Evolutionary conservation across 1,140 invertebrate genomes (phyloP).

Genomic region (Phocides pigmalion): DNA sequence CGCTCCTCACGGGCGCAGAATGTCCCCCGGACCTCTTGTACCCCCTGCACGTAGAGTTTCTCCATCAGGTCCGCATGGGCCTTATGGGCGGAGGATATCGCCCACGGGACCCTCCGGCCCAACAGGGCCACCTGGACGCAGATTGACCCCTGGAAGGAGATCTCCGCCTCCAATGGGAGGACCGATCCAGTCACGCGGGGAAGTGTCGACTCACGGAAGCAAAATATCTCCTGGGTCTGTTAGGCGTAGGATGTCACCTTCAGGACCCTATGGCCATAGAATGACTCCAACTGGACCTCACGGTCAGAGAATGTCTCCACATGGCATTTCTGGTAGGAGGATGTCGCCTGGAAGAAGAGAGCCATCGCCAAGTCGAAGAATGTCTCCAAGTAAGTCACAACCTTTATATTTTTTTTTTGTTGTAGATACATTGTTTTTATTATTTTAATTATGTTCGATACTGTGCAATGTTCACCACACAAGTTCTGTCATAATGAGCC

Average conservation of each 20-base stretch:
- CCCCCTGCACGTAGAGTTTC: constrained; percentile 11
- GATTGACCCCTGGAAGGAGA: constrained; percentile 11
- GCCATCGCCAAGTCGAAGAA: constrained; percentile 10
- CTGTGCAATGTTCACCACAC: too few relatives aligned
- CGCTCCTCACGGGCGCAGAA: background rate
- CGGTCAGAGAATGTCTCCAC: constrained; percentile 20
- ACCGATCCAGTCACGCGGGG: constrained; percentile 4
- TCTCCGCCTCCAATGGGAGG: constrained; percentile 13
- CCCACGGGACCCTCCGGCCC: background rate
- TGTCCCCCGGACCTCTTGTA: constrained; percentile 1
- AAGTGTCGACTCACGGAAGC: constrained; percentile 16
- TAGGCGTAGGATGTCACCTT: constrained; percentile 10
- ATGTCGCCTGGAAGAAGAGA: constrained; percentile 31
- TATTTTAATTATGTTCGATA: too few relatives aligned
- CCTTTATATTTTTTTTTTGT: too few relatives aligned
- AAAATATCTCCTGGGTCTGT: constrained; percentile 6
- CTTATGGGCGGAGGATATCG: background rate
- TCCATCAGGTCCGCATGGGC: background rate
- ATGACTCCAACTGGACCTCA: constrained; percentile 1
- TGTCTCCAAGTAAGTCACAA: constrained; percentile 29
- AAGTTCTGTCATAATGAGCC: too few relatives aligned
- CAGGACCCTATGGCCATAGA: constrained; percentile 2
- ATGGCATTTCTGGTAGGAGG: constrained; percentile 12
- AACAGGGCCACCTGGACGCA: constrained; percentile 8
- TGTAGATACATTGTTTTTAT: too few relatives aligned